Conservation (phyloP, 2,888 invertebrate genomes). For the Exocentrus adspersus region DNA sequence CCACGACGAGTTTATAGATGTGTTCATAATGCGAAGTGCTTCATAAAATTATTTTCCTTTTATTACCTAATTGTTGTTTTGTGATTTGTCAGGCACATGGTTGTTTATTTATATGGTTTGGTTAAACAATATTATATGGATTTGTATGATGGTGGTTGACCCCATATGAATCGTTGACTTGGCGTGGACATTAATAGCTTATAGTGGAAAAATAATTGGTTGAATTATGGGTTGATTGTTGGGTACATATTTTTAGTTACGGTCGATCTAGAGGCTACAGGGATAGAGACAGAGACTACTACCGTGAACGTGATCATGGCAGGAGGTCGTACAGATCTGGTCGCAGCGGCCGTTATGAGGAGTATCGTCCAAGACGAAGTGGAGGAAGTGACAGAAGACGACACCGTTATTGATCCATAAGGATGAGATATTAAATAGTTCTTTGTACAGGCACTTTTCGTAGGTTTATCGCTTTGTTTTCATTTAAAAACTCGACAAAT, state of each 20-base stretch:
- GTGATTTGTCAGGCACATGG: constrained; percentile 66
- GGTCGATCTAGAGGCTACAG: constrained; percentile 55
- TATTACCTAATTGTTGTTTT: constrained; percentile 61
- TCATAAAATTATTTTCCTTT: constrained; percentile 31
- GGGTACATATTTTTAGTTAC: constrained; percentile 59
- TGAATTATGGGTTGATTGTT: constrained; percentile 44
- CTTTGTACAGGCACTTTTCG: constrained; percentile 8
- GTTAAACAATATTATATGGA: constrained; percentile 61
- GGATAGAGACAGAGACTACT: constrained; percentile 47
- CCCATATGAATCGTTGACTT: constrained; percentile 41
- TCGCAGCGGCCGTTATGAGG: constrained; percentile 44
- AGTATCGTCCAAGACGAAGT: constrained; percentile 33
- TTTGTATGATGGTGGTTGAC: constrained; percentile 56
- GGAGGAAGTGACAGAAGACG: constrained; percentile 35
- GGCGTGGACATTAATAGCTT: constrained; percentile 50
- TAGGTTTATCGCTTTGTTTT: constrained; percentile 5
- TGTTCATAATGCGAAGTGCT: constrained; percentile 33
- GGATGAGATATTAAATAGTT: neutral
- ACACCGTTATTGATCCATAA: constrained; percentile 9
- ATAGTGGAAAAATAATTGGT: constrained; percentile 39
- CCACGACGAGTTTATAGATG: constrained; percentile 38
- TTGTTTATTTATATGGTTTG: constrained; percentile 63
- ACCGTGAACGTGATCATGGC: constrained; percentile 53
- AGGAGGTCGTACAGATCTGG: constrained; percentile 48
- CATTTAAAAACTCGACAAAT: constrained; percentile 2